Base-by-base conservation (phyloP, 2,888 invertebrate species). In the Lasius fuliginosus region DNA sequence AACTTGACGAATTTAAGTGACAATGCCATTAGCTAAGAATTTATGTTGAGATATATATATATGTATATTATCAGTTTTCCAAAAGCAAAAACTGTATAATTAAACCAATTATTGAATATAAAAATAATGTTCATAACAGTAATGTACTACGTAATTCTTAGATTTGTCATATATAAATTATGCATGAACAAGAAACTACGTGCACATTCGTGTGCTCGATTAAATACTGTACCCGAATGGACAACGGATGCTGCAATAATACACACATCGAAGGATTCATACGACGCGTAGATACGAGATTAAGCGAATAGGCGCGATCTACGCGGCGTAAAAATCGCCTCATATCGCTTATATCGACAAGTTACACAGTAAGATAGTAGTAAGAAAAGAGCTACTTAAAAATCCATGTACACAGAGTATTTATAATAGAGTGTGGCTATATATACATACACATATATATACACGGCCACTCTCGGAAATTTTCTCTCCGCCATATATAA, bases 311-410 rank as follows among this genome's bases (percentile, higher is more conserved):
- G 65, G 27, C 18, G 67, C 9, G 74, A 81, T 60, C 84, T 89
- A 86, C 69, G 85, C 87, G 85, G 77, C 84, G 68, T 75, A 86
- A 73, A 67, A 85, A 89, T 83, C 27, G 53, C 60, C 46, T 79
- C 58, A 83, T 23, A 23, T 62, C 23, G 65, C 81, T 86, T 89
- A 88, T 58, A 87, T 86, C 79, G 86, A 91, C 82, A 87, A 90
- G 88, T 92, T 90, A 91, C 74, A 85, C 71, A 76, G 27, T 89
- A 87, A 90, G 76, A 83, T 86, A 89, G 82, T 86, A 89, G 84
- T 91, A 91, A 90, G 86, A 88, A 91, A 90, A 91, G 74, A 77
- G 73, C 90, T 92, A 91, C 88, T 90, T 90, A 89, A 88, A 89
- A 86, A 87, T 89, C 84, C 89, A 88, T 91, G 60, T 88, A 86